phyloP scores from a whole-genome alignment of 64 coral and sea anemone genomes.

The Astreopora myriophthalma region DNA sequence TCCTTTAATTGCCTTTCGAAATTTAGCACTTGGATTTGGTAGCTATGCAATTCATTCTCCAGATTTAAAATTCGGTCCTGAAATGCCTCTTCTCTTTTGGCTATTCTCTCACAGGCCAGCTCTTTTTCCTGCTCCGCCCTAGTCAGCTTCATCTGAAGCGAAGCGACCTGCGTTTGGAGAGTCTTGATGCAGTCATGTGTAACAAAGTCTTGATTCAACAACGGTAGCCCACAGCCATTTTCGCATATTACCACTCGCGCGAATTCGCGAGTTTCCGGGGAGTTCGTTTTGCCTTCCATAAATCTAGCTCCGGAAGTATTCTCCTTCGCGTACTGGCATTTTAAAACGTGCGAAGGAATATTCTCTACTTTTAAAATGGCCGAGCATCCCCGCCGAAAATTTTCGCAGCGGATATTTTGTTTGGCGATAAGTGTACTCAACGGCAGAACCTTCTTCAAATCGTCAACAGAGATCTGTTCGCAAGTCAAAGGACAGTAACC shows the following conservation, averaged over 20 bases:
- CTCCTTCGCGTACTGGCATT: conserved; percentile 81
- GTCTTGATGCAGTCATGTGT: conserved; percentile 93
- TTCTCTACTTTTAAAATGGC: conserved; percentile 85
- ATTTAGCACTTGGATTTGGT: conserved; percentile 96
- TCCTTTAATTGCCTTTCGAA: conserved; percentile 96
- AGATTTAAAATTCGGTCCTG: conserved; percentile 96
- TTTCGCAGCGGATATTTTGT: conserved; percentile 87
- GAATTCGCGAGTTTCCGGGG: conserved; percentile 77
- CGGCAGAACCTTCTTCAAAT: conserved; percentile 90
- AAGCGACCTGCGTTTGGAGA: conserved; percentile 90
- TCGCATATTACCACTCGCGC: conserved; percentile 92
- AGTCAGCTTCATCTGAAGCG: conserved; percentile 93
- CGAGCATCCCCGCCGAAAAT: conserved; percentile 90
- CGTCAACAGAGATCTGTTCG: conserved; percentile 95
- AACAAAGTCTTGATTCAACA: conserved; percentile 73
- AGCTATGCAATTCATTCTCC: conserved; percentile 93
- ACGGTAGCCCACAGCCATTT: conserved; percentile 94
- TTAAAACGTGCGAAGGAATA: conserved; percentile 82
- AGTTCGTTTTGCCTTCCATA: conserved; percentile 78
- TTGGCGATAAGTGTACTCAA: conserved; percentile 81
- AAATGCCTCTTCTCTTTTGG: conserved; percentile 83
- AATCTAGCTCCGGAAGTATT: conserved; percentile 69
- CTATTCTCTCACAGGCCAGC: conserved; percentile 77
- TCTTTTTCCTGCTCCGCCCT: conserved; percentile 94
- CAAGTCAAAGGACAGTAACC: conserved; percentile 89